Conservation (phyloP, 53 echinoderm and acorn worm species). For the Echinometra lucunter region DNA sequence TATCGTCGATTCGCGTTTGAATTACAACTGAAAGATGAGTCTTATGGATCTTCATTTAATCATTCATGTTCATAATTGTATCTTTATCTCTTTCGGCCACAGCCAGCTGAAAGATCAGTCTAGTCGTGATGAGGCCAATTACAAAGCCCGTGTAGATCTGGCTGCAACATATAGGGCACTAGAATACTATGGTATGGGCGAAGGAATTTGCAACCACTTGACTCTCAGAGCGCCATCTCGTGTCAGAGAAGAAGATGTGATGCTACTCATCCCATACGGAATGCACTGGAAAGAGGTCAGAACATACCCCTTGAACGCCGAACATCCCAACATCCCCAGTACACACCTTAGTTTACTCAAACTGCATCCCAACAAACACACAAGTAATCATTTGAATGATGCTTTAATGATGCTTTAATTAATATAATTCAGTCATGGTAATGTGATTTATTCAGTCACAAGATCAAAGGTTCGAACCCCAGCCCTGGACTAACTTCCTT, state of each 20-base stretch:
- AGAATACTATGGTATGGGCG: constrained; percentile 76
- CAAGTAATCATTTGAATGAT: too few species aligned
- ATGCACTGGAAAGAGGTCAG: constrained; percentile 93
- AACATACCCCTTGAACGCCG: background rate
- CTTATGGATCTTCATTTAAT: too few species aligned
- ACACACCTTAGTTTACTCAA: too few species aligned
- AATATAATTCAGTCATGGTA: too few species aligned
- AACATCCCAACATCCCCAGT: background rate
- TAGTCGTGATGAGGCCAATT: constrained; percentile 69
- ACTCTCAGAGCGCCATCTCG: constrained; percentile 83
- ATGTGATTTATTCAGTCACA: too few species aligned
- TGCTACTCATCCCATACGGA: constrained; percentile 89
- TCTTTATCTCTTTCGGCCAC: background rate
- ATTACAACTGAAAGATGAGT: too few species aligned
- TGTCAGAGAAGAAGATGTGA: constrained; percentile 83
- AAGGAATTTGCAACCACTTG: constrained; percentile 94
- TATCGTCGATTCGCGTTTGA: too few species aligned
- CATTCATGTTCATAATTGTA: too few species aligned
- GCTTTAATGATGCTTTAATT: too few species aligned
- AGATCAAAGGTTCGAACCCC: too few species aligned
- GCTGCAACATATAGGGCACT: constrained; percentile 86
- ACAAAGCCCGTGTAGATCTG: constrained; percentile 87
- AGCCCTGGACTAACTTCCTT: too few species aligned
- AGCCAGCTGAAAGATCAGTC: constrained; percentile 2
- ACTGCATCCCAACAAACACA: too few species aligned